These are phyloP conservation scores for Agonum fuliginosum DNA, from an alignment of 2,888 invertebrate species.

Conservation along the genomic window DNA sequence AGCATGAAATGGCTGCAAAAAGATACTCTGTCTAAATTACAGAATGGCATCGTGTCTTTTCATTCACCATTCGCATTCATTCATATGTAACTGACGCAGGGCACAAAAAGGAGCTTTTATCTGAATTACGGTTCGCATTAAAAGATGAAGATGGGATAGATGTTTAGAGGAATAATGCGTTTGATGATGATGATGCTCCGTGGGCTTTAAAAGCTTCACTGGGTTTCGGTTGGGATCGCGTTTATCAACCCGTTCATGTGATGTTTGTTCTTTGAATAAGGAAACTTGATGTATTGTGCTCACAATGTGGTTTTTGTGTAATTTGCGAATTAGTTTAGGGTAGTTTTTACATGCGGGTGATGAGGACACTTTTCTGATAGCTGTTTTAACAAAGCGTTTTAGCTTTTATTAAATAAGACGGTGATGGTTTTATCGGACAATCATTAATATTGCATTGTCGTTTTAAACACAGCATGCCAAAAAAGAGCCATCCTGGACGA, in stretches of 20 bases:
- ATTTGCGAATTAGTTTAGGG: constrained; percentile 28
- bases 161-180: constrained; percentile 44
- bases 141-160: constrained; percentile 47
- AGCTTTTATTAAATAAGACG: too few relatives aligned
- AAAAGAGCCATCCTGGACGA: too few relatives aligned
- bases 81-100: constrained; percentile 40
- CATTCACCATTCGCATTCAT: constrained; percentile 60
- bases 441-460: too few relatives aligned
- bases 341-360: constrained; percentile 36
- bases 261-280: constrained; percentile 41
- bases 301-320: constrained; percentile 36
- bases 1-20: constrained; percentile 47
- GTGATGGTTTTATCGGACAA: too few relatives aligned
- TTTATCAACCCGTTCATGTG: constrained; percentile 38
- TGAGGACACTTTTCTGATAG: constrained; percentile 14
- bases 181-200: constrained; percentile 20
- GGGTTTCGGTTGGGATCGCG: constrained; percentile 9
- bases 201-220: neutral
- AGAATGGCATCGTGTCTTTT: constrained; percentile 62
- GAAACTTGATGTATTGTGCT: constrained; percentile 28
- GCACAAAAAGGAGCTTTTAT: constrained; percentile 54
- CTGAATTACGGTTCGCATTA: constrained; percentile 56
- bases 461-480: too few relatives aligned
- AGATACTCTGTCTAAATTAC: constrained; percentile 65
- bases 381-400: neutral